Conservation (phyloP, 1,140 invertebrate genomes). For the Monomorium pharaonis region DNA sequence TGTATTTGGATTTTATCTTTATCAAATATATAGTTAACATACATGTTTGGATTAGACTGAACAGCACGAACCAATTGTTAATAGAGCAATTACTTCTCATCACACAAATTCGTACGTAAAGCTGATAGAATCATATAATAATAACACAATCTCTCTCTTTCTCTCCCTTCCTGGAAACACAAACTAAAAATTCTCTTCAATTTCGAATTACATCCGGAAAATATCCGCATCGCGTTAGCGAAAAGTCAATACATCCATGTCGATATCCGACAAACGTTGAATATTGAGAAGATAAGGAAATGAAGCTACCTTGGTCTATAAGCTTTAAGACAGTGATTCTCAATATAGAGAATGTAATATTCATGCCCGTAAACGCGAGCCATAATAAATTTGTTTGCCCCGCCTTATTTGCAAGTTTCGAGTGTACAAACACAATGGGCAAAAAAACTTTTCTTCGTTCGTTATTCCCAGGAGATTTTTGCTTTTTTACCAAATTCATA, state of each 20-base stretch:
- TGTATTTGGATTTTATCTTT: background rate
- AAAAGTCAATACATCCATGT: background rate
- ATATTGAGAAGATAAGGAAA: slow-evolving; percentile 6
- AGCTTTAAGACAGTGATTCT: slow-evolving; percentile 31
- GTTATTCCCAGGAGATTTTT: background rate
- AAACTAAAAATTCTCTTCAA: slow-evolving; percentile 2
- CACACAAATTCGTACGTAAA: background rate
- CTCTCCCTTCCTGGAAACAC: background rate
- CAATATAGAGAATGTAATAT: background rate
- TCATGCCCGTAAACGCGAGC: background rate
- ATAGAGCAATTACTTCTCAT: background rate
- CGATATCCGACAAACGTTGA: background rate
- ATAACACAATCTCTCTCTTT: background rate
- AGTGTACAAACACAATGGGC: background rate
- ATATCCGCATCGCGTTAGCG: background rate
- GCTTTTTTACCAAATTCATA: background rate
- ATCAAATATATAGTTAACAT: background rate
- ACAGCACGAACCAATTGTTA: slow-evolving; percentile 27
- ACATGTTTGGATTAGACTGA: background rate
- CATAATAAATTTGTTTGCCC: background rate
- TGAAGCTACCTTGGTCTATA: background rate
- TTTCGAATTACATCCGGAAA: background rate
- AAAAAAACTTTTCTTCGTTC: background rate
- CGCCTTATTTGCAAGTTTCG: background rate
- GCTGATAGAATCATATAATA: slow-evolving; percentile 10